phyloP scores from a whole-genome alignment of 53 echinoderm and acorn worm genomes.

The Luidia sarsii region DNA sequence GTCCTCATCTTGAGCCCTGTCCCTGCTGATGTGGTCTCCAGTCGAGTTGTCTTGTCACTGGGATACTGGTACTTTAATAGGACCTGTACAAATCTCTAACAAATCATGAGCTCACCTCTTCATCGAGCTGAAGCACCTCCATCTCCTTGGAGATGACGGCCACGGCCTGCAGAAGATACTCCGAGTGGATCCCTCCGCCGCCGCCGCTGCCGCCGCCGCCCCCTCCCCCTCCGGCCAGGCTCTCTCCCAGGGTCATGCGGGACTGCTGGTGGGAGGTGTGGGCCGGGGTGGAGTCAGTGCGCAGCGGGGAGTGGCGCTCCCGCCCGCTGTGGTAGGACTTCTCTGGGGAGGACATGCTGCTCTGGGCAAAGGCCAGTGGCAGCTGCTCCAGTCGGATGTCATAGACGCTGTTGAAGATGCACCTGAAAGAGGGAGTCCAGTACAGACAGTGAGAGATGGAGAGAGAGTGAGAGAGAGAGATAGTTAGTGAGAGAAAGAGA shows the following conservation, averaged over 20 bases:
- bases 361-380: constrained; percentile 27
- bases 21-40: too few species aligned
- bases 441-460: too few species aligned
- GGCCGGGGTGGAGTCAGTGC: constrained; percentile 45
- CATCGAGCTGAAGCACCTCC: constrained; percentile 75
- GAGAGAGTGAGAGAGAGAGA: too few species aligned
- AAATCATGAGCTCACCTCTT: constrained; percentile 63
- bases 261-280: constrained; percentile 20
- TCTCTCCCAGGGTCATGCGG: constrained; percentile 19
- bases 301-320: constrained; percentile 66
- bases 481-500: too few species aligned
- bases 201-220: constrained; percentile 58
- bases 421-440: constrained; percentile 57
- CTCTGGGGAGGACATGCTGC: constrained; percentile 68
- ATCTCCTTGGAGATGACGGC: constrained; percentile 94
- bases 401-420: constrained; percentile 89
- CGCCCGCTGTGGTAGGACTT: constrained; percentile 71
- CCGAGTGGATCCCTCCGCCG: constrained; percentile 64
- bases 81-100: too few species aligned
- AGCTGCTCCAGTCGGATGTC: constrained; percentile 87
- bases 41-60: too few species aligned
- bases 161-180: constrained; percentile 75
- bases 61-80: too few species aligned
- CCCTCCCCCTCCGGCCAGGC: not conserved
- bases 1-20: too few species aligned